Base-by-base conservation (phyloP, 2,797 vertebrate genomes). In the Scolopax rusticola region DNA sequence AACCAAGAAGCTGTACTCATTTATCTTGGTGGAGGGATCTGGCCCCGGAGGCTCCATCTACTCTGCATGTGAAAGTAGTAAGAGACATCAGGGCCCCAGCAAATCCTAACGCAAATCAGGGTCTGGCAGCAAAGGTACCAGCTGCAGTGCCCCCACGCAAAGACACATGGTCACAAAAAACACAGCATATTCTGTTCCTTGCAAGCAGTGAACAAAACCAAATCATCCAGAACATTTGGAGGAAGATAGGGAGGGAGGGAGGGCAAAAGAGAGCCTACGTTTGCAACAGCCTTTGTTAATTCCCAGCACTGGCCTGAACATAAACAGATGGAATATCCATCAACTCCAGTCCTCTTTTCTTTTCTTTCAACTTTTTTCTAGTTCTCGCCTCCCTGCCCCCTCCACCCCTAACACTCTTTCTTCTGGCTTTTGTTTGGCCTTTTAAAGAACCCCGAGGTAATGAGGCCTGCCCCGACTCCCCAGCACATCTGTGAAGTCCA, bases 291-390 rank as follows among this genome's bases (percentile, higher is more conserved):
- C 85, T 97, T 92, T 97, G 96, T 96, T 91, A 27, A 40, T 82
- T 89, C 89, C 96, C 93, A 92, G 93, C 95, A 27, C 95, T 97
- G 75, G 74, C 94, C 97, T 92, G 93, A 97, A 84, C 92, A 68
- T 82, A 97, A 95, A 95, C 98, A 98, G 98, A 98, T 98, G 98
- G 98, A 97, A 98, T 98, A 97, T 98, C 98, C 98, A 98, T 98
- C 98, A 98, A 94, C 92, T 65, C 87, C 87, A 17, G 67, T 80
- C 82, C 32, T 67, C 63, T 73, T 96, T 91, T 95, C 93, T 95
- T 93, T 75, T 84, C 96, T 97, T 96, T 97, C 93, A 95, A 94
- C 95, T 96, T 88, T 94, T 94, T 84, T 68, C 88, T 48, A 59
- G 32, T 85, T 64, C 93, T 94, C 70, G 48, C 84, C 80, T 95